Conservation (phyloP, 2,888 invertebrate genomes). For the Cerceris rybyensis region DNA sequence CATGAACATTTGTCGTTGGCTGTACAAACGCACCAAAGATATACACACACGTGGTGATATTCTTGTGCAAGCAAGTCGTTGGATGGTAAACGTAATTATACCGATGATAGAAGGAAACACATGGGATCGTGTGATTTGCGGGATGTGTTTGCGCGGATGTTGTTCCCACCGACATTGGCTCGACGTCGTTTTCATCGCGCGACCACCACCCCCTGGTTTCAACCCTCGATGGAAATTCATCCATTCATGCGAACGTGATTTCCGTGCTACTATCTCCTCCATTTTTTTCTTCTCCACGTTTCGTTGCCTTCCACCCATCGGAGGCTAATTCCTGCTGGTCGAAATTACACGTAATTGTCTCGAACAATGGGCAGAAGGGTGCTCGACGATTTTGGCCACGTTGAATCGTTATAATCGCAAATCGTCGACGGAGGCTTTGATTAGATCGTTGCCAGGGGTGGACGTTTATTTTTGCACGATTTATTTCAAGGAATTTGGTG, state of each 20-base stretch:
- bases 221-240: conserved; percentile 8
- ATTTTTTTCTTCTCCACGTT: conserved; percentile 1
- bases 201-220: background rate
- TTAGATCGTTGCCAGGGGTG: background rate
- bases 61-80: conserved; percentile 46
- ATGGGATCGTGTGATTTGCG: conserved; percentile 2
- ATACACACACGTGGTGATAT: background rate
- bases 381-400: conserved; percentile 6
- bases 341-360: conserved; percentile 29
- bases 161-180: conserved; percentile 6
- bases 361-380: conserved; percentile 11
- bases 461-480: background rate
- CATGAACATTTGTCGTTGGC: background rate
- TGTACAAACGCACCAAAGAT: background rate
- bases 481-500: background rate
- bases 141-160: conserved; percentile 7
- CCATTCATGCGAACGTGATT: conserved; percentile 30
- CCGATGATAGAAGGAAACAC: conserved; percentile 51
- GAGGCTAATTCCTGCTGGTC: conserved; percentile 23
- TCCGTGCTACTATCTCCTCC: conserved; percentile 7
- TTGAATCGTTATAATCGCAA: conserved; percentile 11
- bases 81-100: conserved; percentile 66
- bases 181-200: background rate
- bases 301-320: conserved; percentile 2
- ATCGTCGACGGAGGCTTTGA: background rate